Conservation (phyloP, 2,888 invertebrate genomes). For the Diarsia dahlii region DNA sequence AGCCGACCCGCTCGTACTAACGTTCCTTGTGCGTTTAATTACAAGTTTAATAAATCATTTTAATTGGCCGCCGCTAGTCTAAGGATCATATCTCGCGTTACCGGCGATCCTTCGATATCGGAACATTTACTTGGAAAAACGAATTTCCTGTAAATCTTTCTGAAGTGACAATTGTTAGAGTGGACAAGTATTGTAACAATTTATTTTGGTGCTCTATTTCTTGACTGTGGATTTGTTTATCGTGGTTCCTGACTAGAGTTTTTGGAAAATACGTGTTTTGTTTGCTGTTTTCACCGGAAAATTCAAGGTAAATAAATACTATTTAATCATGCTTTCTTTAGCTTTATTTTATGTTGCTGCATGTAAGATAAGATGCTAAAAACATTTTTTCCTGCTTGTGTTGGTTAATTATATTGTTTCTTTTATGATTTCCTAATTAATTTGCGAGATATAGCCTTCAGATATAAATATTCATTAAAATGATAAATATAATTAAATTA, state of each 20-base stretch:
- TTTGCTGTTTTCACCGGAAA: slow-evolving; percentile 59
- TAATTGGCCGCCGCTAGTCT: slow-evolving; percentile 60
- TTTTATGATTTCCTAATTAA: slow-evolving; percentile 38
- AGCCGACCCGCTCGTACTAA: slow-evolving; percentile 68
- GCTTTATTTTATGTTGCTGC: slow-evolving; percentile 30
- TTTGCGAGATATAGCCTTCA: slow-evolving; percentile 29
- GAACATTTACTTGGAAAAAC: slow-evolving; percentile 60
- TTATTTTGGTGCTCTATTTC: slow-evolving; percentile 71
- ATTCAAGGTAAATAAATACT: slow-evolving; percentile 66
- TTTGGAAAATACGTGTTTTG: slow-evolving; percentile 67
- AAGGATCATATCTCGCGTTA: slow-evolving; percentile 43
- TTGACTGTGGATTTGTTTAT: slow-evolving; percentile 82
- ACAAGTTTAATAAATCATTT: slow-evolving; percentile 70
- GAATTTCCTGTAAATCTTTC: slow-evolving; percentile 67
- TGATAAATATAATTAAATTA: slow-evolving; percentile 50
- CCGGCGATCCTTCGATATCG: slow-evolving; percentile 35
- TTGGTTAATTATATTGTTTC: slow-evolving; percentile 32
- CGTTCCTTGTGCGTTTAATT: slow-evolving; percentile 66
- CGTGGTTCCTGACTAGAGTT: slow-evolving; percentile 72
- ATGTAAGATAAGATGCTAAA: background rate
- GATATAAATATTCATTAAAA: slow-evolving; percentile 56
- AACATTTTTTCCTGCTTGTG: background rate
- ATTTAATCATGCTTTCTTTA: slow-evolving; percentile 3
- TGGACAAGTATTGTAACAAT: slow-evolving; percentile 76
- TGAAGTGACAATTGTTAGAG: slow-evolving; percentile 80